Conservation (phyloP, 2,797 vertebrate genomes). For the Tolypeutes matacus region DNA sequence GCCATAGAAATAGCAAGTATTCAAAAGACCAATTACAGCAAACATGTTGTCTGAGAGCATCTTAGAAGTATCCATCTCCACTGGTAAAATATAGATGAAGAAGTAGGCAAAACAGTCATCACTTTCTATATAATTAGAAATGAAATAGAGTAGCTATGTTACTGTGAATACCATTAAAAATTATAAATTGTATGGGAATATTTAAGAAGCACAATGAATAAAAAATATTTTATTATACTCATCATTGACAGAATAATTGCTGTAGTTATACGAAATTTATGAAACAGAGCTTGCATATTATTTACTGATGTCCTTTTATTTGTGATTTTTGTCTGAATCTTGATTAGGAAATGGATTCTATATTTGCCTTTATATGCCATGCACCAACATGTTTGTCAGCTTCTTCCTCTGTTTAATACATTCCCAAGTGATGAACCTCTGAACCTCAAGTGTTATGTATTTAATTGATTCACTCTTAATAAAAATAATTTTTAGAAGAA, state of each 20-base stretch:
- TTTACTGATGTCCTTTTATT: not conserved
- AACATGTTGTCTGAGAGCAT: not conserved
- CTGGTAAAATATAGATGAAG: slow-evolving; percentile 31
- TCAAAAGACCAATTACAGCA: slow-evolving; percentile 19
- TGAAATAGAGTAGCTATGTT: slow-evolving; percentile 44
- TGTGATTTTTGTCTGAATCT: not conserved
- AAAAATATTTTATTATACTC: not conserved
- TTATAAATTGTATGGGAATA: slow-evolving; percentile 46
- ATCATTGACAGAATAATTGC: not conserved
- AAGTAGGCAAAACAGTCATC: not conserved
- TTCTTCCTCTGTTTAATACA: not conserved
- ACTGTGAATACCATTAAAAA: slow-evolving; percentile 53
- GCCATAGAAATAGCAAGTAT: not conserved
- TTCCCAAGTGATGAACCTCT: not conserved
- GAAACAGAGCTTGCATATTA: not conserved
- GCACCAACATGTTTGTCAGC: not conserved
- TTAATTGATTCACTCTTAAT: slow-evolving; percentile 21
- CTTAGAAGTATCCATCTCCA: not conserved
- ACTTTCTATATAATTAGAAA: slow-evolving; percentile 60
- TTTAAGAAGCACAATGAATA: slow-evolving; percentile 48
- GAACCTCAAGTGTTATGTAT: not conserved
- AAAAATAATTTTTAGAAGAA: not conserved
- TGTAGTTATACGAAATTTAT: not conserved
- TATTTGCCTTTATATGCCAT: not conserved
- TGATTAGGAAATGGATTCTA: not conserved